Percentiles rank a stretch among this genome's conserved stretches.
phyloP scores from a whole-genome alignment of 2,888 invertebrate species.

The Deilephila porcellus region DNA sequence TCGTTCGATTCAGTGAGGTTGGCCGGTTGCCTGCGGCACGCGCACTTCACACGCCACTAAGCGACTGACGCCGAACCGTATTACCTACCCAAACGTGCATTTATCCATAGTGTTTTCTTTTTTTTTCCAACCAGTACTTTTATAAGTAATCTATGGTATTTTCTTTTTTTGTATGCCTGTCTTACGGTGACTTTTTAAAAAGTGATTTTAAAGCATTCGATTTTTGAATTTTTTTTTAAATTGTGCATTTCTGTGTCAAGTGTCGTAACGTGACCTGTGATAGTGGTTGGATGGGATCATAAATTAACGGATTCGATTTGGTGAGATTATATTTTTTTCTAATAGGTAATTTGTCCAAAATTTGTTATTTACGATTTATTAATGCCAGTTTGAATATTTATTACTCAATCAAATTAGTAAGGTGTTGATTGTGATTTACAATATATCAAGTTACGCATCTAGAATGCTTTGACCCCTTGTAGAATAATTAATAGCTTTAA shows the following conservation, averaged over 20 bases:
- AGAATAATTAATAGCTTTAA: too few relatives aligned
- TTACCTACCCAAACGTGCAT: slow-evolving; percentile 22
- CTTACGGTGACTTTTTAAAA: too few relatives aligned
- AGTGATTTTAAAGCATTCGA: not conserved
- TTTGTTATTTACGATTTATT: not conserved
- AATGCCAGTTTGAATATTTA: not conserved
- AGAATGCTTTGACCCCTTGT: not conserved
- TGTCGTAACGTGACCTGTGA: slow-evolving; percentile 4
- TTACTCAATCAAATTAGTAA: not conserved
- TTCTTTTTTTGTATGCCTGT: too few relatives aligned
- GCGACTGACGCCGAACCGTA: slow-evolving; percentile 1
- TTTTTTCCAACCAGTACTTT: not conserved
- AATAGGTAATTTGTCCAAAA: not conserved
- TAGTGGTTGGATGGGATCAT: slow-evolving; percentile 1
- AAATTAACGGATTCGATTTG: not conserved
- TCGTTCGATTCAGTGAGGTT: slow-evolving; percentile 59
- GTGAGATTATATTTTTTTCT: not conserved
- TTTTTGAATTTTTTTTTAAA: not conserved
- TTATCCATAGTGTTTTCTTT: not conserved
- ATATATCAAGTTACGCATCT: not conserved
- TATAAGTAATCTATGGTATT: too few relatives aligned
- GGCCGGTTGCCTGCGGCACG: slow-evolving; percentile 47
- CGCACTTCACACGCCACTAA: slow-evolving; percentile 47
- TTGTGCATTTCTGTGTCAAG: not conserved
- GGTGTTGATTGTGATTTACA: not conserved